Evolutionary conservation across 1,140 invertebrate genomes (phyloP).

Genomic region (Schmidtea mediterranea): DNA sequence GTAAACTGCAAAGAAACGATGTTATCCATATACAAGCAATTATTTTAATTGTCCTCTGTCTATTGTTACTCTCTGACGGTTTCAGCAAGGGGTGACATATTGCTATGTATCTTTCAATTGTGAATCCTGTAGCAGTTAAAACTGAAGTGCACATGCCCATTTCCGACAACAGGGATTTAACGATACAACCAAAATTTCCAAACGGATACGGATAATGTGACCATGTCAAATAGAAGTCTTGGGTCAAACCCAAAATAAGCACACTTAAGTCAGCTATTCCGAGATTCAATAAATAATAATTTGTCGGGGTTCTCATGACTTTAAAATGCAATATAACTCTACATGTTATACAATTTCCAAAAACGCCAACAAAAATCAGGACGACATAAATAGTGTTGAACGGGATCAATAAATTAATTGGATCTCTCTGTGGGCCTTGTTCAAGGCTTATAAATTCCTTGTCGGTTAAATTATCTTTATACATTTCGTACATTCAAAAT

Average conservation of each 20-base stretch:
- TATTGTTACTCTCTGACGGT: no score
- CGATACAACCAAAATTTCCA: neutral
- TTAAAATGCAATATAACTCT: no score
- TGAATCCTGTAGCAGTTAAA: slow-evolving; percentile 37
- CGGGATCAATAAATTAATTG: no score
- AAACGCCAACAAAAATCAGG: no score
- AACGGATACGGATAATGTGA: neutral
- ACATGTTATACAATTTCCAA: no score
- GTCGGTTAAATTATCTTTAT: no score
- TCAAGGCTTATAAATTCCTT: no score
- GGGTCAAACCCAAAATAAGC: neutral
- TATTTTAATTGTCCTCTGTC: no score
- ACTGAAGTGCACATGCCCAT: neutral
- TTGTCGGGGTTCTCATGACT: slow-evolving; percentile 31
- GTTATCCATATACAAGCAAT: neutral
- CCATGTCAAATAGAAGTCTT: neutral
- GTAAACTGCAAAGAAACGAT: neutral
- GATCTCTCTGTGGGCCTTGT: no score
- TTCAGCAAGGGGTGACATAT: slow-evolving; percentile 39
- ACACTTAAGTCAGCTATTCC: neutral
- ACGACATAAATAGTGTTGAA: no score
- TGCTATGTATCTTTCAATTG: slow-evolving; percentile 52
- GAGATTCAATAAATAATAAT: slow-evolving; percentile 4
- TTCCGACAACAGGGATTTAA: neutral
- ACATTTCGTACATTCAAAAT: no score